Base-by-base conservation (phyloP, 2,113 vertebrate genomes). In the Aspidoscelis tigris region DNA sequence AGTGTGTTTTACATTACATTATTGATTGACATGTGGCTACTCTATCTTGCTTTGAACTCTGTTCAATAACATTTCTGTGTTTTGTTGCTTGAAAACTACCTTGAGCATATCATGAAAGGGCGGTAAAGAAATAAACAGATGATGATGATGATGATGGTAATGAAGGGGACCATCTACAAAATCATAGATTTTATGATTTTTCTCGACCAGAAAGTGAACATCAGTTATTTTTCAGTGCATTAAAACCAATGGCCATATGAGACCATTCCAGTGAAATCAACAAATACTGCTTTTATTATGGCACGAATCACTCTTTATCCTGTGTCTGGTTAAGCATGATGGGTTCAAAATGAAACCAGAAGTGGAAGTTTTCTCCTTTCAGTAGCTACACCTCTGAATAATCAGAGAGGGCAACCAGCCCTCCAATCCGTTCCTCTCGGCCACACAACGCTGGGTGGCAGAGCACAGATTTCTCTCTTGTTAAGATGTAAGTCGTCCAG, bases 381-480 rank as follows among this genome's bases (percentile, higher is more conserved):
- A 16, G 10, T 14, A n/a, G 64, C 20, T 68, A 41, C 61, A 47
- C 26, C 58, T 22, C 24, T 50, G 65, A 69, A 80, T n/a, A 80
- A n/a, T n/a, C 7, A 22, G 64, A 80, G 9, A n/a, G 39, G 41
- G 20, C 43, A 44, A 33, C 9, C 24, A 9, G 18, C 50, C 16
- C 61, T 69, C 50, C 64, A 7, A n/a, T 39, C 33, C 50, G 65
- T 47, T 69, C 24, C 65, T 80, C 43, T 11, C 33, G 44, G n/a
- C 7, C 78, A 69, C 65, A 80, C 65, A 80, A 69, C 47, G 44
- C 41, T 68, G 41, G 61, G 39, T 79, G 44, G n/a, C 20, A 75
- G 7, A 43, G 50, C 24, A 33, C 11, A 80, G 78, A 80, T n/a
- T 80, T 80, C 21, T 79, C 43, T 79, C 77, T 66, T 79, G 64